phyloP scores from a whole-genome alignment of 2,888 invertebrate species.

The Drosophila cognata region DNA sequence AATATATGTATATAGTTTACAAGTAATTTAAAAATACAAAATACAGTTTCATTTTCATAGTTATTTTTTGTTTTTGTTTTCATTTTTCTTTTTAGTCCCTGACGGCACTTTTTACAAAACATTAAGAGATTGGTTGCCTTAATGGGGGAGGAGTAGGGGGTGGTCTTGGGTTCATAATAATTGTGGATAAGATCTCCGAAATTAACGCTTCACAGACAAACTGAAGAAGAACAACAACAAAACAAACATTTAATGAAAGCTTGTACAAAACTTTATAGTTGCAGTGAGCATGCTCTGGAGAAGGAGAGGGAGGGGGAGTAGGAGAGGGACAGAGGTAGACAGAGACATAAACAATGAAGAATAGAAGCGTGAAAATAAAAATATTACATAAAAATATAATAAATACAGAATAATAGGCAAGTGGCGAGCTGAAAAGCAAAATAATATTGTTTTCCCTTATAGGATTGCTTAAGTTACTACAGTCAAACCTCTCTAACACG shows the following conservation, averaged over 20 bases:
- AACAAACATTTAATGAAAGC: conserved; percentile 24
- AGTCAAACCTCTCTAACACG: conserved; percentile 8
- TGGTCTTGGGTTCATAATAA: background rate
- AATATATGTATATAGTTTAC: conserved; percentile 80
- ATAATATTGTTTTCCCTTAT: conserved; percentile 32
- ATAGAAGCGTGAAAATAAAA: conserved; percentile 38
- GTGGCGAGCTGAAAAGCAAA: conserved; percentile 63
- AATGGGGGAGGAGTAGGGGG: conserved; percentile 17
- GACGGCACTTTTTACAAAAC: conserved; percentile 70
- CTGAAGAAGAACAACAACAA: conserved; percentile 22
- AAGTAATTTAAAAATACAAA: conserved; percentile 80
- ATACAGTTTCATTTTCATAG: conserved; percentile 78
- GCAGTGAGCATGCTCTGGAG: conserved; percentile 1
- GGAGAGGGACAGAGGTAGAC: conserved; percentile 7
- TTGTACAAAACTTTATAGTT: conserved; percentile 21
- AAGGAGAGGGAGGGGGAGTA: background rate
- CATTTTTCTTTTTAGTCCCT: conserved; percentile 42
- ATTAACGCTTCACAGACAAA: conserved; percentile 29
- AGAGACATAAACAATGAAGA: conserved; percentile 27
- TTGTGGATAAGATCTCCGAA: conserved; percentile 16
- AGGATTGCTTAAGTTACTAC: conserved; percentile 61
- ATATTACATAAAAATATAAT: conserved; percentile 40
- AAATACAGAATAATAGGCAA: conserved; percentile 59
- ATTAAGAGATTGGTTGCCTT: conserved; percentile 43
- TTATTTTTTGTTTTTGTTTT: conserved; percentile 40